Evolutionary conservation across 2,888 invertebrate species (phyloP).

Genomic region (Papilio elwesi): DNA sequence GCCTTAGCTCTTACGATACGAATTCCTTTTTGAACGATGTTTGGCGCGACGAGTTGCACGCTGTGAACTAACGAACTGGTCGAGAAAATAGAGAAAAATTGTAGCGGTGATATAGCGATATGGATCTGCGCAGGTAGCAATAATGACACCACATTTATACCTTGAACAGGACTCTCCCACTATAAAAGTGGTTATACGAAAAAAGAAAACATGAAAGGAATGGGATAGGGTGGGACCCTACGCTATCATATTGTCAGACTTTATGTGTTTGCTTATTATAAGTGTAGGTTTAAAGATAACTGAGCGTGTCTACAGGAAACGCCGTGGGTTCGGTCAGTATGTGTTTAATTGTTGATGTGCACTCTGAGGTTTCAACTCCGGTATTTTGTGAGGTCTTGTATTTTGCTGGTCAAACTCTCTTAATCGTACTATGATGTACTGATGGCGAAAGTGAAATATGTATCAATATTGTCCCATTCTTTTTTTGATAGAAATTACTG

Average conservation of each 20-base stretch:
- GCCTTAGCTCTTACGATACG: slow-evolving; percentile 16
- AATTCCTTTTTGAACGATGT: slow-evolving; percentile 35
- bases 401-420: too few species aligned
- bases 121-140: slow-evolving; percentile 40
- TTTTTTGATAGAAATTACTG: background rate
- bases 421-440: too few species aligned
- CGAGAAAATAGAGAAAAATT: slow-evolving; percentile 47
- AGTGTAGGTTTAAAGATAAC: too few species aligned
- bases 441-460: too few species aligned
- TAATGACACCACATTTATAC: slow-evolving; percentile 9
- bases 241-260: too few species aligned
- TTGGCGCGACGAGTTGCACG: slow-evolving; percentile 45
- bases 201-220: background rate
- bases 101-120: slow-evolving; percentile 26
- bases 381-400: too few species aligned
- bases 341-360: too few species aligned
- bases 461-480: background rate
- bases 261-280: too few species aligned
- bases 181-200: background rate
- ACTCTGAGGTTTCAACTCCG: too few species aligned
- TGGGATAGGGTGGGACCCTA: too few species aligned
- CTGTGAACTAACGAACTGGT: slow-evolving; percentile 60
- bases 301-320: too few species aligned
- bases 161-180: background rate
- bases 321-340: too few species aligned